Evolutionary conservation across 2,113 vertebrate species (phyloP).

Genomic region (Gymnocephalus cernua): DNA sequence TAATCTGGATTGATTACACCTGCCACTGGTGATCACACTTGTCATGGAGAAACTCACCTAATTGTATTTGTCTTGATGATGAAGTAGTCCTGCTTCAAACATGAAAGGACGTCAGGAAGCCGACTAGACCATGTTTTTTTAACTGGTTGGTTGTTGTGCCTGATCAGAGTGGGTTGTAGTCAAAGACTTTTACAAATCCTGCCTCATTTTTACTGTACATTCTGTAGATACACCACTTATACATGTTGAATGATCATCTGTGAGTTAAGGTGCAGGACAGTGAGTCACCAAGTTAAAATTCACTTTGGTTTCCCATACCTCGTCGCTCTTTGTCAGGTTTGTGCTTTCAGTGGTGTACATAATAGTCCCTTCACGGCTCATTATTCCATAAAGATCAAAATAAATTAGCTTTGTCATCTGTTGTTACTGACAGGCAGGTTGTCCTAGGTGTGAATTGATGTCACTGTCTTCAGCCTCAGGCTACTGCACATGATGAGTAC

Average conservation of each 20-base stretch:
- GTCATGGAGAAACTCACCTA: constrained; percentile 66
- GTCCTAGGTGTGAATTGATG: constrained; percentile 67
- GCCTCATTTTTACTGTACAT: not conserved
- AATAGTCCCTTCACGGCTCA: constrained; percentile 40
- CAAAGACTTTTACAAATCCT: constrained; percentile 27
- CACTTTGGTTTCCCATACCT: constrained; percentile 3
- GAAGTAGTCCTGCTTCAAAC: constrained; percentile 70
- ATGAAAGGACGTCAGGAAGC: constrained; percentile 62
- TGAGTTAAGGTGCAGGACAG: not conserved
- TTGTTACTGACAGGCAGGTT: constrained; percentile 64
- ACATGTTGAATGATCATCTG: not conserved
- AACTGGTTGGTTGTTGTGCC: constrained; percentile 39
- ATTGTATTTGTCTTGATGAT: constrained; percentile 78
- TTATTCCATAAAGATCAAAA: constrained; percentile 62
- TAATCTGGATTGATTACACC: constrained; percentile 75
- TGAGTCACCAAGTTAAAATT: constrained; percentile 25
- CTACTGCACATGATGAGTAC: constrained; percentile 70
- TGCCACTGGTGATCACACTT: constrained; percentile 71
- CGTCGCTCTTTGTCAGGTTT: constrained; percentile 13
- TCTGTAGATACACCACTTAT: not conserved
- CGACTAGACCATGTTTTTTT: constrained; percentile 20
- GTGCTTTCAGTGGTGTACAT: constrained; percentile 21
- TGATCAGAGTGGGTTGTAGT: constrained; percentile 21
- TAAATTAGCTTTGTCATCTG: constrained; percentile 64
- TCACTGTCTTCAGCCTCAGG: constrained; percentile 73